A percentile compares a stretch with the other conserved stretches of the same genome.
These are phyloP conservation scores for Chiloscyllium punctatum DNA, from an alignment of 2,797 vertebrate species.

Conservation along the genomic window DNA sequence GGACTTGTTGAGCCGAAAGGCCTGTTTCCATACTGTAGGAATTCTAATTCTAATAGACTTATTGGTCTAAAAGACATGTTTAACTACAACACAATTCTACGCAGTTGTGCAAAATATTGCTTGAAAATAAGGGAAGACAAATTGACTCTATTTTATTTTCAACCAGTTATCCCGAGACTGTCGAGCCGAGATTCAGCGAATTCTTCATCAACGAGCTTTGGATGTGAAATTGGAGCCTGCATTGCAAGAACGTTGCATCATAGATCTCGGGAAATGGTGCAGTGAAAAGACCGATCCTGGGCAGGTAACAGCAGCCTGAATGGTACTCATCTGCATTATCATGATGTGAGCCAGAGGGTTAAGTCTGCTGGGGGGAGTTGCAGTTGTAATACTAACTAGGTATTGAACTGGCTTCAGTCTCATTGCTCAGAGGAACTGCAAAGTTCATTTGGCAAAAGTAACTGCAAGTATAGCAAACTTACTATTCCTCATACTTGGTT, in stretches of 20 bases:
- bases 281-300: constrained; percentile 87
- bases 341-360: not conserved
- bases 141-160: constrained; percentile 24
- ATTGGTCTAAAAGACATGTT: not conserved
- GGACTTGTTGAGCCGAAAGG: no score
- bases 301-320: constrained; percentile 59
- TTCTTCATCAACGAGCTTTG: constrained; percentile 91
- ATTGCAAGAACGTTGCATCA: constrained; percentile 88
- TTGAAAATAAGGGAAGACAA: no score
- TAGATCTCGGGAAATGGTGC: constrained; percentile 94
- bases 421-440: not conserved
- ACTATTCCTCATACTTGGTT: not conserved
- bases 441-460: not conserved
- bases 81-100: not conserved
- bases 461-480: not conserved
- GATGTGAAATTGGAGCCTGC: constrained; percentile 90
- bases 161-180: constrained; percentile 85
- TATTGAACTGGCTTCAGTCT: not conserved
- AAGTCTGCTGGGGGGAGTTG: not conserved
- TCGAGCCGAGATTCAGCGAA: constrained; percentile 87
- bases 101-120: not conserved
- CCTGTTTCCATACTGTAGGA: no score
- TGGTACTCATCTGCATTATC: not conserved
- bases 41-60: no score
- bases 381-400: not conserved